phyloP scores from a whole-genome alignment of 2,797 vertebrate species.

The Tarsius wallacei region DNA sequence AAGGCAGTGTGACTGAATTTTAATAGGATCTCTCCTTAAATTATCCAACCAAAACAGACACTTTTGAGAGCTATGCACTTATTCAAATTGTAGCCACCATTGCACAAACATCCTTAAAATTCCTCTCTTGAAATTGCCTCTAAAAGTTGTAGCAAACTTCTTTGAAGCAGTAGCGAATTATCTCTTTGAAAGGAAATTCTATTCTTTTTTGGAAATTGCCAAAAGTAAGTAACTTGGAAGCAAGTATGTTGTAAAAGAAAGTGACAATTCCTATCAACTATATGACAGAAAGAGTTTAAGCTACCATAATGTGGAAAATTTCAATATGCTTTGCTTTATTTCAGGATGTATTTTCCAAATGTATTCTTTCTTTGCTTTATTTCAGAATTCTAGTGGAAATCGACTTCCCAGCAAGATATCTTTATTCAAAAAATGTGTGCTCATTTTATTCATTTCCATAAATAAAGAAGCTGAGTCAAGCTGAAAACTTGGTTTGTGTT shows the following conservation, averaged over 20 bases:
- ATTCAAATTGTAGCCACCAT: not conserved
- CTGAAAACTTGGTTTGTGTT: not conserved
- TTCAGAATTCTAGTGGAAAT: not conserved
- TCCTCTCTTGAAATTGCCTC: not conserved
- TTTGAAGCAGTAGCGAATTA: not conserved
- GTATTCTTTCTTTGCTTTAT: not conserved
- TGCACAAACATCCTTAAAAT: not conserved
- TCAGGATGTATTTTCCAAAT: not conserved
- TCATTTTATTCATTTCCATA: not conserved
- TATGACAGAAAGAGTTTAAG: not conserved
- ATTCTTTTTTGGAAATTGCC: not conserved
- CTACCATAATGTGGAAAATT: not conserved
- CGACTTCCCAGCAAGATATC: not conserved
- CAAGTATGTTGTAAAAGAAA: not conserved
- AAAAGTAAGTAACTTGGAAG: not conserved
- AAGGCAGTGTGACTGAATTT: not conserved
- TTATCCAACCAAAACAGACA: conserved; percentile 3
- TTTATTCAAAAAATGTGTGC: not conserved
- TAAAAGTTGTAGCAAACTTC: not conserved
- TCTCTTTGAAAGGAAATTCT: not conserved
- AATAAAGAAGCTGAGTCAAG: not conserved
- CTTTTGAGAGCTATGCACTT: not conserved
- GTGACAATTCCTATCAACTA: not conserved
- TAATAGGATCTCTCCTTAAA: not conserved
- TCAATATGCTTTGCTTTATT: not conserved